A percentile compares a stretch with the other conserved stretches of the same genome.
Conservation (phyloP, 2,888 invertebrate species). For the Nasonovia ribisnigri region DNA sequence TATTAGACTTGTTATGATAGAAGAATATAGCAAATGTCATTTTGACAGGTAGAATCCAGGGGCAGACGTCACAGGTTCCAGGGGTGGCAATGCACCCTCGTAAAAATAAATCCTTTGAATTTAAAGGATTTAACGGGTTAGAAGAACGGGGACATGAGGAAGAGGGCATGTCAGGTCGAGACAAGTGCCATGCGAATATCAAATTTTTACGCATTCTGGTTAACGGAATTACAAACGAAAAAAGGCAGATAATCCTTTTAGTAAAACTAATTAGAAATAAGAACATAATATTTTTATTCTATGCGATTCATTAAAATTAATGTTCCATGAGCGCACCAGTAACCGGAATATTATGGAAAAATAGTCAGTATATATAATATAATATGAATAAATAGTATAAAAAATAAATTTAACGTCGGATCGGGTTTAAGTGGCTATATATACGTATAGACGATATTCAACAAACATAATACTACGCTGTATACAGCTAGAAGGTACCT, state of each 20-base stretch:
- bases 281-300: neutral
- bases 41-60: conserved; percentile 60
- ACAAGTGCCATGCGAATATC: conserved; percentile 46
- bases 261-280: conserved; percentile 50
- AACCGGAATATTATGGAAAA: neutral
- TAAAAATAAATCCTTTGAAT: conserved; percentile 62
- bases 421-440: neutral
- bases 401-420: neutral
- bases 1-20: conserved; percentile 27
- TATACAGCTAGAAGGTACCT: neutral
- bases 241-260: conserved; percentile 37
- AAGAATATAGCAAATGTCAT: conserved; percentile 37
- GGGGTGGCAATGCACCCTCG: conserved; percentile 46
- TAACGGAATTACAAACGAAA: conserved; percentile 23
- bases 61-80: conserved; percentile 40
- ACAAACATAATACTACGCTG: neutral
- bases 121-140: conserved; percentile 46
- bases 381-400: neutral
- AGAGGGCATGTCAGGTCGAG: conserved; percentile 24
- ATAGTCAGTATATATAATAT: neutral
- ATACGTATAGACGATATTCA: neutral
- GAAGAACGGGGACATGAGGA: neutral
- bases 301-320: neutral
- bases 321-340: neutral
- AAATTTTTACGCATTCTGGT: conserved; percentile 38